A percentile compares a stretch with the other conserved stretches of the same genome.
These are phyloP conservation scores for Malthinus seriepunctatus DNA, from an alignment of 2,888 invertebrate species.

Conservation along the genomic window DNA sequence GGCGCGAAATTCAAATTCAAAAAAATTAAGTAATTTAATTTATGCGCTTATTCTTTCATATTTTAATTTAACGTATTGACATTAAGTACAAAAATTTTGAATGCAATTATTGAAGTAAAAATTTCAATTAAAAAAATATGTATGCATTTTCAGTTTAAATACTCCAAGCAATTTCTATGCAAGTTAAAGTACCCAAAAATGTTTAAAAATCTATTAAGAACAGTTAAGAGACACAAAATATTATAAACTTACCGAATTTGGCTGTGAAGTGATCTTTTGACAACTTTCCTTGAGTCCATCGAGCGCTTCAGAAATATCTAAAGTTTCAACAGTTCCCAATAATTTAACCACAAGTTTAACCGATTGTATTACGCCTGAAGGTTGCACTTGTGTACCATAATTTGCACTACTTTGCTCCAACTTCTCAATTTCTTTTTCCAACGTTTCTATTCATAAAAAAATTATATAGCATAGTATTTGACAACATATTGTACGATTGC, in stretches of 20 bases:
- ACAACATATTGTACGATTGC: too few relatives aligned
- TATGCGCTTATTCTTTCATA: too few relatives aligned
- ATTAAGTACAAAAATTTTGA: too few relatives aligned
- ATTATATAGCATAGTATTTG: neutral
- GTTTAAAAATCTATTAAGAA: too few relatives aligned
- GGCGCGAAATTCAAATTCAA: neutral
- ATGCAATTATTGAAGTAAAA: too few relatives aligned
- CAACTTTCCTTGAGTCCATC: slow-evolving; percentile 40
- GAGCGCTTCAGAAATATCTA: slow-evolving; percentile 81
- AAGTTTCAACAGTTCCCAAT: slow-evolving; percentile 86
- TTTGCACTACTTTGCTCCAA: slow-evolving; percentile 61
- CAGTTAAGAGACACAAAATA: slow-evolving; percentile 6
- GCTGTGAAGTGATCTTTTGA: slow-evolving; percentile 16
- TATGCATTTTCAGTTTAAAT: too few relatives aligned
- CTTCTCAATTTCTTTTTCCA: slow-evolving; percentile 80
- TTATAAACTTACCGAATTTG: slow-evolving; percentile 19
- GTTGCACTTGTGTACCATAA: slow-evolving; percentile 57
- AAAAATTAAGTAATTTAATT: too few relatives aligned
- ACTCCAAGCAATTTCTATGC: too few relatives aligned
- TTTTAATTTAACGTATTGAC: too few relatives aligned
- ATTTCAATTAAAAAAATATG: too few relatives aligned
- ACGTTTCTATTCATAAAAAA: slow-evolving; percentile 63
- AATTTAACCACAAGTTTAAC: slow-evolving; percentile 91
- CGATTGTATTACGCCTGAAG: slow-evolving; percentile 81
- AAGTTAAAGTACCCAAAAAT: neutral